Conservation (phyloP, 2,888 invertebrate species). For the Eilema caniola region DNA sequence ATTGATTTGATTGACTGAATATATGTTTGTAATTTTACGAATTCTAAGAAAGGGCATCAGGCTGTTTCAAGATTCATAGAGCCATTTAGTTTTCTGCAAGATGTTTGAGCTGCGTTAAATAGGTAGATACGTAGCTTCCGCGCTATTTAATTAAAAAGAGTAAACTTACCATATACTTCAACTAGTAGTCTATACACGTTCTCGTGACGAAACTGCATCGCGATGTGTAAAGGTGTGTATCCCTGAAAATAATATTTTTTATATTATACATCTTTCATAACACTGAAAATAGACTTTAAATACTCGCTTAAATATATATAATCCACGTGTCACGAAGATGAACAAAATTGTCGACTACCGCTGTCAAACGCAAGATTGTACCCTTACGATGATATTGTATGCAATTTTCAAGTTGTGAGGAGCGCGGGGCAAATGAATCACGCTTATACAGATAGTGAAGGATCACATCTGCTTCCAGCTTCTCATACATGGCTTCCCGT, state of each 20-base stretch:
- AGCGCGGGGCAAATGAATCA: slow-evolving; percentile 38
- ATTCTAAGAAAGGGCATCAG: too few relatives aligned
- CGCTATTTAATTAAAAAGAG: background rate
- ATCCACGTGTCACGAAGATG: too few relatives aligned
- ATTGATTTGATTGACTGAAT: too few relatives aligned
- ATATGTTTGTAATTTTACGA: too few relatives aligned
- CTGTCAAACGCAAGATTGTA: slow-evolving; percentile 31
- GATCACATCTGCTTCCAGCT: slow-evolving; percentile 63
- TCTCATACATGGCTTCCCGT: slow-evolving; percentile 54
- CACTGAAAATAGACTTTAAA: too few relatives aligned
- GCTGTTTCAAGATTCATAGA: too few relatives aligned
- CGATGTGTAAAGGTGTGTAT: slow-evolving; percentile 97
- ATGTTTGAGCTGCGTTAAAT: too few relatives aligned
- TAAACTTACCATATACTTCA: slow-evolving; percentile 95
- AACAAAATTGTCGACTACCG: background rate
- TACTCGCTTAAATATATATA: too few relatives aligned
- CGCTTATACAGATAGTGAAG: slow-evolving; percentile 40
- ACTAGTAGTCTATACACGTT: slow-evolving; percentile 95
- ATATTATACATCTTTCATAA: too few relatives aligned
- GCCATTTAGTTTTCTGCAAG: too few relatives aligned
- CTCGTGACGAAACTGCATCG: slow-evolving; percentile 96
- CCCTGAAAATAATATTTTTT: slow-evolving; percentile 93
- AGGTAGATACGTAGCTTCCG: too few relatives aligned
- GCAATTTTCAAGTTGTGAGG: slow-evolving; percentile 45
- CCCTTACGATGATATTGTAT: slow-evolving; percentile 41